Conservation (phyloP, 2,888 invertebrate genomes). For the Harpalus rubripes region DNA sequence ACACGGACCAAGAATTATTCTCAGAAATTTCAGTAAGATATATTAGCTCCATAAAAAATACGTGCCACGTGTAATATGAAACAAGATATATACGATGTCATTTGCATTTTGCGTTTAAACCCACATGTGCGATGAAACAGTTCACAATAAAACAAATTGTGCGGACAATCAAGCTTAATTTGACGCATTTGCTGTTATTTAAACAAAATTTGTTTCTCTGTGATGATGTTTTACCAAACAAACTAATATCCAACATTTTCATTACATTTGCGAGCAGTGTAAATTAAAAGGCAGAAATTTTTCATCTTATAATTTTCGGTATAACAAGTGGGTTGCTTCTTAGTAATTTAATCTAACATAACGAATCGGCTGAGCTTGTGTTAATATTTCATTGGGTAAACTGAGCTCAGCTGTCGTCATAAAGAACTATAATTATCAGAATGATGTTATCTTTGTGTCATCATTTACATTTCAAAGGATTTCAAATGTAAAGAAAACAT, state of each 20-base stretch:
- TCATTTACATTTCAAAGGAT: slow-evolving; percentile 57
- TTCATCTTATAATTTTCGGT: neutral
- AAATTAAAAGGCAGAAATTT: neutral
- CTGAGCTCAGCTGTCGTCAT: slow-evolving; percentile 25
- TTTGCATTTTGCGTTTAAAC: slow-evolving; percentile 31
- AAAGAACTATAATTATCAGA: slow-evolving; percentile 55
- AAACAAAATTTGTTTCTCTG: neutral
- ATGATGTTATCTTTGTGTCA: slow-evolving; percentile 48
- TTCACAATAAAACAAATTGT: neutral
- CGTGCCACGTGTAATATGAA: slow-evolving; percentile 12
- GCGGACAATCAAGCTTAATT: neutral
- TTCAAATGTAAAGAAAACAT: slow-evolving; percentile 46
- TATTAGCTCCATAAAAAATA: slow-evolving; percentile 34
- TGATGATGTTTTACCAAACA: neutral
- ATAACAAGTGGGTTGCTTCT: neutral
- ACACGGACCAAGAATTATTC: neutral
- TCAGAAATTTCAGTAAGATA: slow-evolving; percentile 34
- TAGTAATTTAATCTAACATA: slow-evolving; percentile 24
- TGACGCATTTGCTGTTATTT: neutral
- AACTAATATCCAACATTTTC: neutral
- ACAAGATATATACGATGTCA: slow-evolving; percentile 24
- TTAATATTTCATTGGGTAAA: slow-evolving; percentile 36
- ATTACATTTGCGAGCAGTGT: neutral
- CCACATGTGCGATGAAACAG: neutral
- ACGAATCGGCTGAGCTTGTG: slow-evolving; percentile 9